Evolutionary conservation across 2,113 vertebrate species (phyloP).

Genomic region (Hippotragus niger): DNA sequence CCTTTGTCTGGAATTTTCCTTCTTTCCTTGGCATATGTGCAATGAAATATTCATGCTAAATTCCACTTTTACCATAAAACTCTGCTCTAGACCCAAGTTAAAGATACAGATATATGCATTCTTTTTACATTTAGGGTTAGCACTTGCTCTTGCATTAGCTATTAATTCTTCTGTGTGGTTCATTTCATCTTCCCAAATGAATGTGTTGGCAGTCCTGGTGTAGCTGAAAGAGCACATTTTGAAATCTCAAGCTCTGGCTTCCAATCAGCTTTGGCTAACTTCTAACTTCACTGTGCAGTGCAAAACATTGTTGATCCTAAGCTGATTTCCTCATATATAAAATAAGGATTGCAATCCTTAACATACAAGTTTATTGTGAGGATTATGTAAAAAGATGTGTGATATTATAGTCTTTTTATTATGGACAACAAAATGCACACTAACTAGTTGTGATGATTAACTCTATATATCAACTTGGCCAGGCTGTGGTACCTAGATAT

Average conservation of each 20-base stretch:
- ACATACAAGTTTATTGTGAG: background rate
- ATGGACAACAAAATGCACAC: background rate
- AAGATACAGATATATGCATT: background rate
- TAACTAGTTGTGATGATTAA: background rate
- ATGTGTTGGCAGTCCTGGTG: background rate
- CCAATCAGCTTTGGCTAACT: background rate
- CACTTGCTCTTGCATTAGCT: background rate
- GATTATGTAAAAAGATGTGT: background rate
- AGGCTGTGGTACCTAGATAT: background rate
- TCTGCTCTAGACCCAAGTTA: background rate
- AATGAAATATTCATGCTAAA: background rate
- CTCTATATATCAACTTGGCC: background rate
- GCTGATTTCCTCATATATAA: background rate
- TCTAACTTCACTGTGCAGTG: background rate
- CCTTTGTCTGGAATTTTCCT: background rate
- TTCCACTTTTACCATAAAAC: background rate
- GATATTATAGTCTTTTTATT: background rate
- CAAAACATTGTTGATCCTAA: background rate
- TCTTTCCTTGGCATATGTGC: background rate
- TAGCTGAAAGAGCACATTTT: background rate
- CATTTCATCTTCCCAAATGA: background rate
- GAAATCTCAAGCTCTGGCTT: background rate
- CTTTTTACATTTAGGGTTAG: background rate
- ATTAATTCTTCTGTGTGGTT: background rate
- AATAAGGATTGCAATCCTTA: background rate